Evolutionary conservation across 2,888 invertebrate genomes (phyloP).

Genomic region (Pomacea canaliculata): DNA sequence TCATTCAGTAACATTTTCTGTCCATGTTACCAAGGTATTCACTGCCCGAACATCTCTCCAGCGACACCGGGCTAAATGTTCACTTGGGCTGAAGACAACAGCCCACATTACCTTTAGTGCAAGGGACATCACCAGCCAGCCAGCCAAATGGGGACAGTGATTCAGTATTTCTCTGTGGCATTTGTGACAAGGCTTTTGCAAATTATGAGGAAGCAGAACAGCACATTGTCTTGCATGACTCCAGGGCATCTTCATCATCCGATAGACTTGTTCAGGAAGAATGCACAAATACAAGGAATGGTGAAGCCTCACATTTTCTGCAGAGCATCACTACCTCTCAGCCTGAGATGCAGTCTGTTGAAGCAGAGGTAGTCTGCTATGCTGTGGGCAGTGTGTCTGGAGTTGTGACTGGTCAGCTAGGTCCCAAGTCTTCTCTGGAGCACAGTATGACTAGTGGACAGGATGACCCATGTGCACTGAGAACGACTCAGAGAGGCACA

Average conservation of each 20-base stretch:
- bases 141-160: not conserved
- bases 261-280: not conserved
- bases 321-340: too few species aligned
- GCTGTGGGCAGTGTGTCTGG: not conserved
- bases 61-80: slow-evolving; percentile 30
- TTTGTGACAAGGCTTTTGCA: slow-evolving; percentile 37
- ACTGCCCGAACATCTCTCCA: slow-evolving; percentile 38
- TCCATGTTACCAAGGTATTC: slow-evolving; percentile 34
- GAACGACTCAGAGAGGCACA: not conserved
- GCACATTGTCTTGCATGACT: slow-evolving; percentile 15
- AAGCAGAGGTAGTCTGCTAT: not conserved
- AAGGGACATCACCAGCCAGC: slow-evolving; percentile 1
- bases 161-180: slow-evolving; percentile 40
- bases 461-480: too few species aligned
- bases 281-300: too few species aligned
- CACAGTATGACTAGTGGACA: too few species aligned
- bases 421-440: too few species aligned
- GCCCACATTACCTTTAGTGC: not conserved
- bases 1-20: too few species aligned
- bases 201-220: slow-evolving; percentile 24
- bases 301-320: too few species aligned
- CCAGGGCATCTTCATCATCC: not conserved
- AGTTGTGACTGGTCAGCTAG: too few species aligned
- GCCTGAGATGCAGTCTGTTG: not conserved
- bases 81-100: not conserved